phyloP scores from a whole-genome alignment of 64 coral and sea anemone genomes.

The Porites australiensis region DNA sequence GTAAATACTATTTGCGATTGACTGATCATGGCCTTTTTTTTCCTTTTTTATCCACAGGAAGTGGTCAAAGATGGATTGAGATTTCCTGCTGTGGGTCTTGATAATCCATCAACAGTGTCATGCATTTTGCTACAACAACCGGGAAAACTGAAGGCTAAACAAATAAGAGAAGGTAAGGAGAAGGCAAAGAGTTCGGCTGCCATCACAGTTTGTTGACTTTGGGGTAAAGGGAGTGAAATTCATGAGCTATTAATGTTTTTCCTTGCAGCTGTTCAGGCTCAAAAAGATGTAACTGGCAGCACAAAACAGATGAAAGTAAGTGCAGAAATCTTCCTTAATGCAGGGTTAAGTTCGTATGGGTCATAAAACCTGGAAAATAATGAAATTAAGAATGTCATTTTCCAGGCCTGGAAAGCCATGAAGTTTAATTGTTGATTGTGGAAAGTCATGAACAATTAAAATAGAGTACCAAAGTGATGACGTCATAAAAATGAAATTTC shows the following conservation, averaged over 20 bases:
- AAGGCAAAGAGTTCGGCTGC: not conserved
- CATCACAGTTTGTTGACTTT: no score
- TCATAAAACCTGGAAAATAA: no score
- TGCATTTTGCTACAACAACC: slow-evolving; percentile 90
- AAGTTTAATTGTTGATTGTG: no score
- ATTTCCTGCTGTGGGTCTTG: slow-evolving; percentile 78
- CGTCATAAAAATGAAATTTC: no score
- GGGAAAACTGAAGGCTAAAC: slow-evolving; percentile 96
- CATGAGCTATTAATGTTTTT: not conserved
- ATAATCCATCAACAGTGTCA: slow-evolving; percentile 79
- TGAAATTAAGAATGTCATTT: no score
- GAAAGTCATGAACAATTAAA: no score
- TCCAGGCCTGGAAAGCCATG: no score
- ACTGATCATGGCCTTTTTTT: not conserved
- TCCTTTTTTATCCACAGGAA: slow-evolving; percentile 54
- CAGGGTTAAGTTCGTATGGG: not conserved
- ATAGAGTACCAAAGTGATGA: no score
- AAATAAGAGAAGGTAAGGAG: slow-evolving; percentile 96
- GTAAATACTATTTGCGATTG: not conserved
- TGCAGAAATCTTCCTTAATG: not conserved
- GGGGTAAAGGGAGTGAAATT: no score
- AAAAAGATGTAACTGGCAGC: slow-evolving; percentile 86
- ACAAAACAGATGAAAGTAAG: slow-evolving; percentile 97
- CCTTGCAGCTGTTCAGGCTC: slow-evolving; percentile 85
- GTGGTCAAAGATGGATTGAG: slow-evolving; percentile 86